Evolutionary conservation across 2,797 vertebrate species (phyloP).

Genomic region (Chrysocyon brachyurus): DNA sequence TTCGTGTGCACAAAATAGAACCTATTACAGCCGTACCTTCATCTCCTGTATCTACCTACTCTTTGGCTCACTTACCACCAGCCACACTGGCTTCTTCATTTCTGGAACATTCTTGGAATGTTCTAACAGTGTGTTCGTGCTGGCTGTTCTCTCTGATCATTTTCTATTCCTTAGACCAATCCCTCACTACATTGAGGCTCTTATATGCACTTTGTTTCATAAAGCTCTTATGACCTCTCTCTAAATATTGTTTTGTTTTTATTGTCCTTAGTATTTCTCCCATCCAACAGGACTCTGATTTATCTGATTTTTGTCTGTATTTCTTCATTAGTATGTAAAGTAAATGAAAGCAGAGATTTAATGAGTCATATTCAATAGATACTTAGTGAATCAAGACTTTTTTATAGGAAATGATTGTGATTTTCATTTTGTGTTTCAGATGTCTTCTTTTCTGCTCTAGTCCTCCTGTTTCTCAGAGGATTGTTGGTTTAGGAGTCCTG

Average conservation of each 20-base stretch:
- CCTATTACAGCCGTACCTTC: accelerated
- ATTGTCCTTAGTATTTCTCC: neutral
- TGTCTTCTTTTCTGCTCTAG: neutral
- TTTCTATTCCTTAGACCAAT: neutral
- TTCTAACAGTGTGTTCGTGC: neutral
- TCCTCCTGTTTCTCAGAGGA: neutral
- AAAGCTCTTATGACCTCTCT: neutral
- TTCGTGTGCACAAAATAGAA: neutral
- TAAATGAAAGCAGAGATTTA: neutral
- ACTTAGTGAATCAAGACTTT: neutral
- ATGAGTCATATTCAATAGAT: neutral
- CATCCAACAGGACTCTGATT: neutral
- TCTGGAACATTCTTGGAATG: neutral
- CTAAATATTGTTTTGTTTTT: neutral
- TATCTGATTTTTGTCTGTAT: neutral
- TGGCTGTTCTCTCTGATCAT: neutral
- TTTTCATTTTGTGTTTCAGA: neutral
- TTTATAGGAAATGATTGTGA: neutral
- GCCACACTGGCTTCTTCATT: neutral
- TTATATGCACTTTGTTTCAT: neutral
- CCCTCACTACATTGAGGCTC: too few species aligned
- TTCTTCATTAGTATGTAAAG: neutral
- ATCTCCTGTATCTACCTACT: neutral
- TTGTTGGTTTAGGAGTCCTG: neutral
- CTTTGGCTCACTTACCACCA: neutral